A percentile compares a stretch with the other conserved stretches of the same genome.
Conservation (phyloP, 2,888 invertebrate genomes). For the Zaprionus lineosus region DNA sequence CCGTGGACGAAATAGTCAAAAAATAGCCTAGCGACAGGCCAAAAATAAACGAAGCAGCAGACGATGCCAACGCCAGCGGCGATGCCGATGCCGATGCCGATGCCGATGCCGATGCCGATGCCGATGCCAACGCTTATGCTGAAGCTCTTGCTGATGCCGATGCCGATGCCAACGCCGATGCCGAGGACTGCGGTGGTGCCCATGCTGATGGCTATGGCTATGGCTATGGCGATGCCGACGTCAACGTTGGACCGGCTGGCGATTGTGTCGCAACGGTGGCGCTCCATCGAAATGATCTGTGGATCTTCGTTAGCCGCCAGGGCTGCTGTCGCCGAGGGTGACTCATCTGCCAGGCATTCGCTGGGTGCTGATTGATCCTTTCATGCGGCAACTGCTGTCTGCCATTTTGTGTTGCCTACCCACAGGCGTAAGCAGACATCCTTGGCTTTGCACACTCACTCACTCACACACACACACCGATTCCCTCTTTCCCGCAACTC, state of each 20-base stretch:
- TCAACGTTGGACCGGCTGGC: conserved; percentile 17
- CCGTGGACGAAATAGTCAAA: conserved; percentile 63
- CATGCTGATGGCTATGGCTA: no score
- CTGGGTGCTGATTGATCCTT: background rate
- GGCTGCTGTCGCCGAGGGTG: conserved; percentile 25
- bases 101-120: no score
- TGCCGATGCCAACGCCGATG: conserved; percentile 17
- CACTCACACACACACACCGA: background rate
- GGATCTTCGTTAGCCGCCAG: conserved; percentile 25
- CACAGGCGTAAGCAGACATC: conserved; percentile 33
- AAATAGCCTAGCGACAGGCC: conserved; percentile 71
- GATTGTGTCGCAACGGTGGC: conserved; percentile 64
- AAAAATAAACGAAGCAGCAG: conserved; percentile 64
- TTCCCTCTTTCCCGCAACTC: background rate
- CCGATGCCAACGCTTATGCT: background rate
- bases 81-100: conserved; percentile 2
- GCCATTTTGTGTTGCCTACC: conserved; percentile 48
- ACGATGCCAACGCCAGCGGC: conserved; percentile 36
- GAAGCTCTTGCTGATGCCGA: conserved; percentile 12
- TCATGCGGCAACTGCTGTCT: background rate
- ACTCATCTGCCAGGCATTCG: conserved; percentile 22
- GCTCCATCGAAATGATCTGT: conserved; percentile 39
- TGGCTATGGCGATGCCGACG: conserved; percentile 13
- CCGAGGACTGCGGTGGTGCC: background rate
- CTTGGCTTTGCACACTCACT: no score